Evolutionary conservation across 2,797 vertebrate species (phyloP), one percentile per base, ranked within the genome.

Genomic region (Thripadectes ignobilis): DNA sequence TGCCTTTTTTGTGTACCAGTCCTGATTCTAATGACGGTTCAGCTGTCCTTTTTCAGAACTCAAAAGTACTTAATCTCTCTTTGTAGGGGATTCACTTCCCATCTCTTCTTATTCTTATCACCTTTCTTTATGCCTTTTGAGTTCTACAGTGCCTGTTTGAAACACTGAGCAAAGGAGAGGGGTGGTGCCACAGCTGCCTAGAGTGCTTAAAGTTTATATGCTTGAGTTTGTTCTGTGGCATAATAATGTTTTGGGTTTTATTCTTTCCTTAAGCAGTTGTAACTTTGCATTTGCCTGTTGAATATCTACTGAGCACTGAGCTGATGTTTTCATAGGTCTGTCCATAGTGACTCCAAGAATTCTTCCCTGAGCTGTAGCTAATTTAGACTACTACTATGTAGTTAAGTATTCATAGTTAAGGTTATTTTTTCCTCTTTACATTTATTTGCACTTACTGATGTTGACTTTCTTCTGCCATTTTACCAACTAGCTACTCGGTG

Each of bases 41-140:
- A 85, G 62, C 54, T 85, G 79, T 89, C 36, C 26, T 92, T 78
- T 84, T 59, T 69, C 58, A 86, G 62, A 86, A 23, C 43, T 90
- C 76, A 45, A 4, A 78, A 73, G 18, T 86, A 66, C 36, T 88
- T 95, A 88, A 75, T 90, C 36, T 86, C 36, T 54, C 55, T 29
- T 59, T 65, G 15, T 52, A 66, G 32, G 23, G 26, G n/a, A 73
- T 92, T 84, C 66, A 30, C 77, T 90, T 95, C 43, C 69, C 32
- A 63, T 95, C 69, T 90, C 59, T 91, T 92, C 67, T 72, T 87
- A 77, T 77, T 88, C 34, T 71, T 95, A 52, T 17, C 62, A 76
- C 52, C 63, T 65, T 75, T 82, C 74, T 69, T 55, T 41, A 3
- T 88, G 73, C 39, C 61, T 96, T 85, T 95, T 71, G 77, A 80